Evolutionary conservation across 2,888 invertebrate species (phyloP), one percentile per base, ranked within the genome.

Genomic region (Pimpla rufipes): DNA sequence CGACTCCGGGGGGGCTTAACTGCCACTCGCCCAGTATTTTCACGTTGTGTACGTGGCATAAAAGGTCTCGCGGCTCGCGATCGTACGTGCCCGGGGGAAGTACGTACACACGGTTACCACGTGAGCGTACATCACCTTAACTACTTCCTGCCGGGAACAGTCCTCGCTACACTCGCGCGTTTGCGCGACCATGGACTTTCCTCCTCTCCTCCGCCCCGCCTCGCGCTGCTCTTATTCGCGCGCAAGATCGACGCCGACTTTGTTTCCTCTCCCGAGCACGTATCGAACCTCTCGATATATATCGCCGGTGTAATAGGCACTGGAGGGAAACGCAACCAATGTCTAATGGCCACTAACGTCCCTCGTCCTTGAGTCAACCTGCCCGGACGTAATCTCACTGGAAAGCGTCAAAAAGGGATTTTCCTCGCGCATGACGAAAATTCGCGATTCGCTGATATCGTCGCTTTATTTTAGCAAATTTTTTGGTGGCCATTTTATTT

Each of bases 81-180:
- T 78, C 74, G 87, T 85, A 84, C 87, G 88, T 85, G 86, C 85
- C 84, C 81, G n/a, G n/a, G 57, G 81, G 71, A 87, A 85, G 86
- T 88, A 86, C 84, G 84, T 87, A 87, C 77, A 87, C 77, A 45
- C 82, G 57, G 88, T 84, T 87, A 88, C 88, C 87, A 85, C 87
- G 85, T 87, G 87, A 88, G 79, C 88, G 88, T 90, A 90, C 87
- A 90, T 91, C 90, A 88, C 86, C 79, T 81, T 87, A 87, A 88
- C 86, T 88, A 87, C 86, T 89, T 88, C 88, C 88, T 88, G 87
- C 81, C 64, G 62, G 57, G 57, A 66, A 29, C 70, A 75, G 57
- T 75, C 64, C 52, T 70, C 23, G 64, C 67, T 73, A 35, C 35
- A 67, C 29, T 29, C 42, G 64, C 42, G 64, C n/a, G 59, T 59